These are phyloP conservation scores for Camponotus pennsylvanicus DNA, from an alignment of 1,140 invertebrate genomes.

Conservation along the genomic window DNA sequence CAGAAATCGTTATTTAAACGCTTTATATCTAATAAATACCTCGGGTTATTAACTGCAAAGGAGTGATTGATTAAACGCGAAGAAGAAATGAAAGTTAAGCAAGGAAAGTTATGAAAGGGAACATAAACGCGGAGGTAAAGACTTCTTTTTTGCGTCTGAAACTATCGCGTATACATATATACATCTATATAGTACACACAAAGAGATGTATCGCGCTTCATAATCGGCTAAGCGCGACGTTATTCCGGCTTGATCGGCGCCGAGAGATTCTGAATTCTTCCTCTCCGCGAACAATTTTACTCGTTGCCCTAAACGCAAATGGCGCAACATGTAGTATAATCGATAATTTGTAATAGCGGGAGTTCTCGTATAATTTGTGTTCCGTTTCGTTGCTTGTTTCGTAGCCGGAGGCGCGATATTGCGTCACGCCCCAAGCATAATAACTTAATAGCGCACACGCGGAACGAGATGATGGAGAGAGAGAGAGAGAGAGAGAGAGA, in stretches of 20 bases:
- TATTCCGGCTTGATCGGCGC: constrained; percentile 1
- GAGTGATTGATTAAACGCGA: constrained; percentile 31
- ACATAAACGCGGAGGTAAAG: constrained; percentile 4
- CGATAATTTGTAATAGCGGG: constrained; percentile 49
- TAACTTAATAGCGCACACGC: constrained; percentile 49
- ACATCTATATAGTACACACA: not conserved
- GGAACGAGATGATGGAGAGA: constrained; percentile 30
- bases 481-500: constrained; percentile 13
- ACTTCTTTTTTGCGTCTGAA: not conserved
- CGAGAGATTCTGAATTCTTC: not conserved
- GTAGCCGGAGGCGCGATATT: not conserved
- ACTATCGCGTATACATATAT: not conserved
- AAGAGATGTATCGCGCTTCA: not conserved
- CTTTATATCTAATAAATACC: not conserved
- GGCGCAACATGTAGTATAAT: constrained; percentile 34
- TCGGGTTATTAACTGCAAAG: constrained; percentile 2
- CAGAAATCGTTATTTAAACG: not conserved
- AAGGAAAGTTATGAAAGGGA: constrained; percentile 24
- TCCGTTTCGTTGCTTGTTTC: constrained; percentile 24
- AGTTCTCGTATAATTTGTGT: constrained; percentile 22
- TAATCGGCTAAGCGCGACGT: not conserved
- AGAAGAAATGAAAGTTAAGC: constrained; percentile 33
- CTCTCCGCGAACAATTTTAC: not conserved
- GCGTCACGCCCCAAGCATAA: constrained; percentile 24
- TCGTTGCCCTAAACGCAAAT: constrained; percentile 37